phyloP scores from a whole-genome alignment of 1,140 invertebrate species.

The Brachionus asplanchnoidis region DNA sequence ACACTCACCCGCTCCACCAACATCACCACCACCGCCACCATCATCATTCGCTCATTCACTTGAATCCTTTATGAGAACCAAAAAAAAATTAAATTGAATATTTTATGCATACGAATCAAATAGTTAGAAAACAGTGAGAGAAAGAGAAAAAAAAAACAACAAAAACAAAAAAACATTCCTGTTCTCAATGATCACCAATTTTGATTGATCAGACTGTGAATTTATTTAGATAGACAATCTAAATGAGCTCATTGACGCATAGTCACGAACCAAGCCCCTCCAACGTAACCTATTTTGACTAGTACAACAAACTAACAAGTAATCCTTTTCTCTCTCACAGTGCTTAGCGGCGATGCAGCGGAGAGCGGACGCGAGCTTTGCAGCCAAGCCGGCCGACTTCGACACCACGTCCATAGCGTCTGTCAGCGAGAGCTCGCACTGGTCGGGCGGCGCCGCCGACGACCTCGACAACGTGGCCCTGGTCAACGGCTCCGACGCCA shows the following conservation, averaged over 20 bases:
- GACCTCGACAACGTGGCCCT: constrained; percentile 31
- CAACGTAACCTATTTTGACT: too few species aligned
- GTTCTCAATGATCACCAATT: neutral
- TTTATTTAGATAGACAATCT: neutral
- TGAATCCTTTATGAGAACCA: neutral
- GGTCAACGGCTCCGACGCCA: constrained; percentile 24
- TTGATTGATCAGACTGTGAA: neutral
- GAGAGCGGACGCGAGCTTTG: neutral
- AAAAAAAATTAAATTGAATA: neutral
- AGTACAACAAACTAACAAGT: neutral
- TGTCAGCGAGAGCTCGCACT: constrained; percentile 34
- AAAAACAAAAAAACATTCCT: neutral
- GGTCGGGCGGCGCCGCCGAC: constrained; percentile 30
- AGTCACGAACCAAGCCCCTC: too few species aligned
- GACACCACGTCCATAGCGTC: constrained; percentile 22
- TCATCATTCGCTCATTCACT: neutral
- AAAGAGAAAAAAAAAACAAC: neutral
- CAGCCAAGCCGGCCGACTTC: neutral
- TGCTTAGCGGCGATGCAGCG: neutral
- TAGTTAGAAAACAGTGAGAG: neutral
- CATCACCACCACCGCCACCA: neutral
- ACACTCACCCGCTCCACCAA: neutral
- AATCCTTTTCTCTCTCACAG: neutral
- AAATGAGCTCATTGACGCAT: neutral
- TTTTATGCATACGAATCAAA: neutral